Evolutionary conservation across 2,113 vertebrate species (phyloP).

Genomic region (Barbus barbus): DNA sequence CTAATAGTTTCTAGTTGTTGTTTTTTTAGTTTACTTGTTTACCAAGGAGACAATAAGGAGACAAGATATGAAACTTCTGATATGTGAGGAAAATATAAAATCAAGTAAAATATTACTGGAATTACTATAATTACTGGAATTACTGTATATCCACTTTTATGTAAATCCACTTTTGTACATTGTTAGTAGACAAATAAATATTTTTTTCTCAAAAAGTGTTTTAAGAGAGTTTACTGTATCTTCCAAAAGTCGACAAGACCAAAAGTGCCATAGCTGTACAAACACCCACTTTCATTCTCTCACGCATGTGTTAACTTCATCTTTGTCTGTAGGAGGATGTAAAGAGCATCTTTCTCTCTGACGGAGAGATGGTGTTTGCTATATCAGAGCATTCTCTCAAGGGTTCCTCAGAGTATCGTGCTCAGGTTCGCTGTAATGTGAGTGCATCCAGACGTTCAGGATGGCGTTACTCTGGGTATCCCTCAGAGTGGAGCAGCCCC

Average conservation of each 20-base stretch:
- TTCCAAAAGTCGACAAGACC: not conserved
- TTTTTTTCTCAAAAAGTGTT: not conserved
- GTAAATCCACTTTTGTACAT: no score
- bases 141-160: no score
- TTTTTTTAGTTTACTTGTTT: no score
- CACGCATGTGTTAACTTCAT: not conserved
- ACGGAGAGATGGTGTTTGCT: not conserved
- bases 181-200: no score
- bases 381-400: constrained; percentile 14
- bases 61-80: no score
- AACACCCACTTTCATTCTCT: not conserved
- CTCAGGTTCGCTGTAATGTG: constrained; percentile 32
- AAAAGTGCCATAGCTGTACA: not conserved
- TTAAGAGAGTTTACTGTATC: not conserved
- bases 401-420: constrained; percentile 6
- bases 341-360: not conserved
- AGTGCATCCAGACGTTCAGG: not conserved
- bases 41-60: no score
- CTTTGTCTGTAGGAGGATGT: constrained; percentile 23
- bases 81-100: no score
- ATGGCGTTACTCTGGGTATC: constrained; percentile 27
- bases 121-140: no score
- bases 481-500: constrained; percentile 24
- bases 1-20: no score
- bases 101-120: no score